Evolutionary conservation across 2,888 invertebrate species (phyloP), one percentile per base, ranked within the genome.

Genomic region (Acrobasis consociella): DNA sequence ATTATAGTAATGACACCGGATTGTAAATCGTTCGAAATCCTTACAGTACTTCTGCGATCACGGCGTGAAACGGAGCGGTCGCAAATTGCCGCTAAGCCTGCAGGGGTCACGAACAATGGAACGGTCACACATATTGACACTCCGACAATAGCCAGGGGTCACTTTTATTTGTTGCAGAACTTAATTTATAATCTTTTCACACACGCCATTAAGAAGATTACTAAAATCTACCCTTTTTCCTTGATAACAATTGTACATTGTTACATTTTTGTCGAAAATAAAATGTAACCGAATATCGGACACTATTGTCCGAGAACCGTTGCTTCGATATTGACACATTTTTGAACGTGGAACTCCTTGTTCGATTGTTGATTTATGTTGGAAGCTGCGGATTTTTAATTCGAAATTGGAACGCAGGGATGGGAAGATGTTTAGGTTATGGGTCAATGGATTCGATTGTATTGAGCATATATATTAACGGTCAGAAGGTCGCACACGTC

Each of bases 151-250:
- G 79, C 84, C 86, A 83, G 88, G 93, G 93, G 93, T 93, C 93
- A 93, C 81, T 89, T 93, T 91, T 92, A 92, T 93, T 93, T 91
- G 93, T 91, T 88, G 85, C 89, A 88, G 88, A 91, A 92, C 91
- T 92, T 92, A 92, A 93, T 91, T 92, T 92, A 93, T 93, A 93
- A 93, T 93, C 93, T 93, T 90, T 91, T 92, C 91, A 91, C 91
- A 91, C 90, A 91, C 85, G 83, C 91, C 90, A 91, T 92, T 91
- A 92, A 91, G 92, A 85, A 92, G 92, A 91, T 92, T 92, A 92
- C 91, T 74, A 86, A 88, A 88, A 88, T 86, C 86, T 90, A 91
- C 92, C 92, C 91, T 92, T 93, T 91, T 90, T 81, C 84, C 84
- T 81, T 85, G 82, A 85, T 85, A 87, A 89, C 91, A 90, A 89